These are phyloP conservation scores for Podarcis cretensis DNA, from an alignment of 2,113 vertebrate genomes.

Conservation along the genomic window DNA sequence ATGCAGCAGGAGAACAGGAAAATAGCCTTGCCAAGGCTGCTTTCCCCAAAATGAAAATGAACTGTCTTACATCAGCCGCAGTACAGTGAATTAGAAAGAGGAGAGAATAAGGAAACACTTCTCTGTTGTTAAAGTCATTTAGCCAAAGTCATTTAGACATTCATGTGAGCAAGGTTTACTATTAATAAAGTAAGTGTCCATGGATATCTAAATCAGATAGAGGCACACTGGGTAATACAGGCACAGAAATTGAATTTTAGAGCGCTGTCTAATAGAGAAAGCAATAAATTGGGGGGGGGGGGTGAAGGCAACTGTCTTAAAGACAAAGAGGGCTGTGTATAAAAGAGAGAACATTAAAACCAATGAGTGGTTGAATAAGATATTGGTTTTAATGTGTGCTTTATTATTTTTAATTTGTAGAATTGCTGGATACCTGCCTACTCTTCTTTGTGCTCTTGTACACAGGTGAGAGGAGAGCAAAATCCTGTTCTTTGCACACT, in stretches of 20 bases:
- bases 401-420: conserved; percentile 17
- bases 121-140: conserved; percentile 13
- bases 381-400: conserved; percentile 63
- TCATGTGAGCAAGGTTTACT: conserved; percentile 52
- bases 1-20: background rate
- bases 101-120: conserved; percentile 24
- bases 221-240: conserved; percentile 51
- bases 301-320: conserved; percentile 49
- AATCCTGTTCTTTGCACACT: too few species aligned
- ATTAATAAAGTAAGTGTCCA: conserved; percentile 57
- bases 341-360: conserved; percentile 60
- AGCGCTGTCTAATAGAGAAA: conserved; percentile 60
- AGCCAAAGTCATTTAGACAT: conserved; percentile 27
- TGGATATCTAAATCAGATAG: conserved; percentile 48
- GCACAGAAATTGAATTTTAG: conserved; percentile 70
- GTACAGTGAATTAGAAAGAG: background rate
- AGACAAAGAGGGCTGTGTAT: conserved; percentile 50
- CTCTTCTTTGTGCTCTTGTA: background rate
- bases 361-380: conserved; percentile 64
- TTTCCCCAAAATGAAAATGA: background rate
- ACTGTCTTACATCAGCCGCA: conserved; percentile 19
- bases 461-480: too few species aligned
- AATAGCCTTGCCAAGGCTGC: background rate
- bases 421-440: background rate
- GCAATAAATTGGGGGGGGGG: conserved; percentile 48